Conservation (phyloP, 1,140 invertebrate species). For the Zaprionus ghesquierei region DNA sequence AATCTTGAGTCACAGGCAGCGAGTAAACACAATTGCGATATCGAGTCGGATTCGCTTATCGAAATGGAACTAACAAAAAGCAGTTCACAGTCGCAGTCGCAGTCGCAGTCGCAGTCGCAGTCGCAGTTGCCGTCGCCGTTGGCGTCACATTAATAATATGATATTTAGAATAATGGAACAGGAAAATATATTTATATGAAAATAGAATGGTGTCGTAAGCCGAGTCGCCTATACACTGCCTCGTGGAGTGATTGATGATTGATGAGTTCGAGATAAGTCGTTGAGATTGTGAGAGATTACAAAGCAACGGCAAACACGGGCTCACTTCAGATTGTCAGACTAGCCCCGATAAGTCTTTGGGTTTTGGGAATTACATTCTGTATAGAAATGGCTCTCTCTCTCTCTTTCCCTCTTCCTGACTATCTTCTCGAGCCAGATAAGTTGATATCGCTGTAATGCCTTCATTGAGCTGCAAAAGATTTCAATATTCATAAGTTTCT, state of each 20-base stretch:
- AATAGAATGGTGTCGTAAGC: background rate
- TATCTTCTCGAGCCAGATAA: background rate
- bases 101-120: too few species aligned
- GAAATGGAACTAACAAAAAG: conserved; percentile 24
- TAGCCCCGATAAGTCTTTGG: background rate
- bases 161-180: conserved; percentile 29
- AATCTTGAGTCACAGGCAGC: conserved; percentile 23
- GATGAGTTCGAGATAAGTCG: background rate
- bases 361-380: background rate
- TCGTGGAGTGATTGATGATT: background rate
- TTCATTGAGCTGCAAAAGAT: background rate
- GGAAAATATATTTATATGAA: background rate
- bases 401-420: too few species aligned
- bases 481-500: background rate
- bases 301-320: background rate
- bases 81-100: too few species aligned
- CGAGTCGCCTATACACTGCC: background rate
- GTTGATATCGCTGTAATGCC: background rate
- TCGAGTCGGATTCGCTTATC: conserved; percentile 27
- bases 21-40: conserved; percentile 36
- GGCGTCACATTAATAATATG: conserved; percentile 8
- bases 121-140: background rate
- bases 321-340: background rate
- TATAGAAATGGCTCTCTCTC: background rate
- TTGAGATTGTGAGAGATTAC: background rate